Base-by-base conservation (phyloP, 2,888 invertebrate species). In the Athalia rosae region DNA sequence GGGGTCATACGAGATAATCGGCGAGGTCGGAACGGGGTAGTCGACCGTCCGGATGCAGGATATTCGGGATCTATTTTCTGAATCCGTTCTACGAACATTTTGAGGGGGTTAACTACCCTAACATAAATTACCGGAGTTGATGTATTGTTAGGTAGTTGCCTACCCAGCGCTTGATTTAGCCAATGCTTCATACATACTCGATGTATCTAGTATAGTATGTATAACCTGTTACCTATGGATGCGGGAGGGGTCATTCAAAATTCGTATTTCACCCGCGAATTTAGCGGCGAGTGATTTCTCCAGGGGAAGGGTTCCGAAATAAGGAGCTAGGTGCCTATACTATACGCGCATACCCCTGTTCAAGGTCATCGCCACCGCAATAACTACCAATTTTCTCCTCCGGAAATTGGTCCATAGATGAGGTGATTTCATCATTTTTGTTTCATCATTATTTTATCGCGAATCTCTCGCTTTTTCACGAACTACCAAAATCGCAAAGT, bases 51-150 rank as follows among this genome's bases (percentile, higher is more conserved):
- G 28, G 28, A 28, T 28, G 28, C 28, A 28, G 28, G 28, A 28
- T 28, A 28, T 28, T 80, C 79, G 79, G 84, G 85, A 86, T 87
- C 87, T 86, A 85, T 85, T 86, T 86, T 85, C 85, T 84, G 84
- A 85, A 87, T 86, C 84, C 83, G 80, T 82, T 79, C 83, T 41
- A 4, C 11, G 67, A 13, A 11, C 47, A 47, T 64, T 28, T 78
- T 78, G 77, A 79, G 82, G 83, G 83, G 85, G 83, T 86, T 87
- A 87, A 87, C 85, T 85, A 80, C 81, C 82, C 84, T 80, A 80
- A 85, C 82, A 86, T 87, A 87, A 87, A 87, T 87, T 87, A 87
- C 85, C 73, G 79, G 43, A 50, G 62, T 76, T 76, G 63, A 76
- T 63, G 76, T 48, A 76, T 76, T 61, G 63, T 62, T 63, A 53